Evolutionary conservation across 2,797 vertebrate genomes (phyloP).

Genomic region (Tympanoctomys barrerae): DNA sequence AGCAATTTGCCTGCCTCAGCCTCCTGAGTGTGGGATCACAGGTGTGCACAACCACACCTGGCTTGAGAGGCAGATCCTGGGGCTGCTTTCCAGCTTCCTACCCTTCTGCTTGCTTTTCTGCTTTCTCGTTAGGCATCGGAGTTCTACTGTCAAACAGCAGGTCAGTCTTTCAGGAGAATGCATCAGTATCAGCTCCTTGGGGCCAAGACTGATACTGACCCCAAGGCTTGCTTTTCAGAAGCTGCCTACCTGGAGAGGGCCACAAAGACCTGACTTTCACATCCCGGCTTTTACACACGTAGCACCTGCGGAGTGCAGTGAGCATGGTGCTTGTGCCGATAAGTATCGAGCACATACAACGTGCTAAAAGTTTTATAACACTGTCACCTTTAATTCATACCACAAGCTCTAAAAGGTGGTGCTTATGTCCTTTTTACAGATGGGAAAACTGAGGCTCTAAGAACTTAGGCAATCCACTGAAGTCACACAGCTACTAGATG

Average conservation of each 20-base stretch:
- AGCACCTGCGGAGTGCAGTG: neutral
- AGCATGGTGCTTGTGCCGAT: neutral
- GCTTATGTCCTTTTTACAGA: neutral
- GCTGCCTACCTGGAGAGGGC: neutral
- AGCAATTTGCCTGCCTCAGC: neutral
- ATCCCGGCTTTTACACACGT: neutral
- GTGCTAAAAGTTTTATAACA: neutral
- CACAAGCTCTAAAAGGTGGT: neutral
- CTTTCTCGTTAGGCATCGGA: neutral
- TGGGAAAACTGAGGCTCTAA: slow-evolving; percentile 9
- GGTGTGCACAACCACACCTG: neutral
- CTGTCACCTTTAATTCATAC: neutral
- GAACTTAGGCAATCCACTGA: neutral
- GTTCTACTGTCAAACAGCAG: neutral
- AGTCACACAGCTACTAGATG: neutral
- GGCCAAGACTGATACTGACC: neutral
- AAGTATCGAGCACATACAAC: neutral
- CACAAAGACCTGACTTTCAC: neutral
- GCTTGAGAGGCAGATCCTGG: neutral
- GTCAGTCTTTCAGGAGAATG: neutral
- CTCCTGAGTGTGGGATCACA: neutral
- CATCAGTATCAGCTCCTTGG: neutral
- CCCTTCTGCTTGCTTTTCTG: neutral
- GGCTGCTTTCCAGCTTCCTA: neutral
- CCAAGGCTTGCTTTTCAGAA: slow-evolving; percentile 19